These are phyloP conservation scores for Hymenochirus boettgeri DNA, from an alignment of 2,113 vertebrate species.

Conservation along the genomic window DNA sequence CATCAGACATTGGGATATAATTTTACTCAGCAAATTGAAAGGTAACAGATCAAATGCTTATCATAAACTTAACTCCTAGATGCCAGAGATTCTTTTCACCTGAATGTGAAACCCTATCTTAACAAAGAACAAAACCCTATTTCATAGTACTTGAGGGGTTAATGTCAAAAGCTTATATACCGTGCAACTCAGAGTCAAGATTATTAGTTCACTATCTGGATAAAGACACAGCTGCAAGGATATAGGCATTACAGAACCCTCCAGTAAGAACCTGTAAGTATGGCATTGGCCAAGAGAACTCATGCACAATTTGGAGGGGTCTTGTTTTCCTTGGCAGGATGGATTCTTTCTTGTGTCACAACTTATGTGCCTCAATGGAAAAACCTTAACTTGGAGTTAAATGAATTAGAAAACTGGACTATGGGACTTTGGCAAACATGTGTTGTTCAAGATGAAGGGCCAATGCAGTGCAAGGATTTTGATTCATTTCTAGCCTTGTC, in stretches of 20 bases:
- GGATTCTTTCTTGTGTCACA: constrained; percentile 61
- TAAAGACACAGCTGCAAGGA: constrained; percentile 8
- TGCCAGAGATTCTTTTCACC: constrained; percentile 64
- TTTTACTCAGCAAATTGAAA: constrained; percentile 76
- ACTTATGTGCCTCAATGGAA: constrained; percentile 72
- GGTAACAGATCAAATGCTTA: constrained; percentile 74
- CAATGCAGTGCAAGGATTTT: constrained; percentile 69
- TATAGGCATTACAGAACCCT: neutral
- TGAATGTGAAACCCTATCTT: constrained; percentile 65
- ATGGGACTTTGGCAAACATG: constrained; percentile 74
- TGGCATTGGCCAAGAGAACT: constrained; percentile 51
- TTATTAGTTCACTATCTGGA: constrained; percentile 21
- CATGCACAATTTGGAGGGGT: constrained; percentile 51
- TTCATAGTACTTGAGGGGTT: constrained; percentile 62
- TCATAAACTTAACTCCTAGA: constrained; percentile 66
- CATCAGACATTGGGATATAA: constrained; percentile 70
- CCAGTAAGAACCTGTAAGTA: constrained; percentile 14
- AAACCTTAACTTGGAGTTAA: constrained; percentile 73
- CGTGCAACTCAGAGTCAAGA: constrained; percentile 49
- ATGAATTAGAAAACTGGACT: constrained; percentile 76
- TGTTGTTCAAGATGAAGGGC: constrained; percentile 66
- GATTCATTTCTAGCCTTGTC: constrained; percentile 72
- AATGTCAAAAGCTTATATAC: constrained; percentile 63
- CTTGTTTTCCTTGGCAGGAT: constrained; percentile 60
- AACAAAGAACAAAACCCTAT: constrained; percentile 60